A percentile compares a stretch with the other conserved stretches of the same genome.
Evolutionary conservation across 2,797 vertebrate genomes (phyloP).

Genomic region (Hirundo rustica): DNA sequence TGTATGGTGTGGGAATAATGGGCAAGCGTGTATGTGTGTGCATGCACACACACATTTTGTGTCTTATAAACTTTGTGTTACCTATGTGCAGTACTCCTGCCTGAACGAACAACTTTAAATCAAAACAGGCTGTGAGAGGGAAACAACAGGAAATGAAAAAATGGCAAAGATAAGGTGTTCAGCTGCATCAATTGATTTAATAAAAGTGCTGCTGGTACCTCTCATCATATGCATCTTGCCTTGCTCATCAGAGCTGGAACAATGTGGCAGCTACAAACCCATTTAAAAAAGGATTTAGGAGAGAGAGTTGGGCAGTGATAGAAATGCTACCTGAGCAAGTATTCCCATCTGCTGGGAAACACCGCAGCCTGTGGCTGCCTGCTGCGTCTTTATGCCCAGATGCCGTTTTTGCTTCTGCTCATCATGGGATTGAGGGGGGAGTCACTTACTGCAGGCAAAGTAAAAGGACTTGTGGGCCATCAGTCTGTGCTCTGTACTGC

Average conservation of each 20-base stretch:
- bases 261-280: background rate
- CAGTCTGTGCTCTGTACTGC: background rate
- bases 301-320: background rate
- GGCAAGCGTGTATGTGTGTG: background rate
- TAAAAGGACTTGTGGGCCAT: background rate
- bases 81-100: background rate
- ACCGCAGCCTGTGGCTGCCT: rapidly evolving
- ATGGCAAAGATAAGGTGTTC: slow-evolving; percentile 20
- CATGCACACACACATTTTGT: background rate
- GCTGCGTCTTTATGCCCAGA: background rate
- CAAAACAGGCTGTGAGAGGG: slow-evolving; percentile 48
- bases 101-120: slow-evolving; percentile 21
- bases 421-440: background rate
- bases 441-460: background rate
- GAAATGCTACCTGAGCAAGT: background rate
- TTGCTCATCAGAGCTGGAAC: background rate
- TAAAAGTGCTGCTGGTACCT: background rate
- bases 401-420: background rate
- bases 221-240: background rate
- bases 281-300: background rate
- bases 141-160: slow-evolving; percentile 64
- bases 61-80: background rate
- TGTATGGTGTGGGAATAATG: background rate
- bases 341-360: background rate
- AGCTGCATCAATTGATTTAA: background rate